Evolutionary conservation across 2,797 vertebrate species (phyloP).

Genomic region (Trichosurus vulpecula): DNA sequence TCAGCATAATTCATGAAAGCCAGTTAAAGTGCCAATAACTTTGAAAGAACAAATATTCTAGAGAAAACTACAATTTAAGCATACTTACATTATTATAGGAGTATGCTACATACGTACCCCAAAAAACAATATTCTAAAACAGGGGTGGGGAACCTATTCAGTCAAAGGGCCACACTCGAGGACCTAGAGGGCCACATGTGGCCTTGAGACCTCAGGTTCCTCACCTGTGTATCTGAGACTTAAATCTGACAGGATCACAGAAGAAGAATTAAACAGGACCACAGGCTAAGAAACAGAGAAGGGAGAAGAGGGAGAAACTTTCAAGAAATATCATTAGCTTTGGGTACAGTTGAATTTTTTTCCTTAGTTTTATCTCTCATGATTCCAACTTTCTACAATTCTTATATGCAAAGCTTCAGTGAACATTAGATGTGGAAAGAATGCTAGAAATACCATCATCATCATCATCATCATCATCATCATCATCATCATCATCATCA

Average conservation of each 20-base stretch:
- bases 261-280: not conserved
- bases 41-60: conserved; percentile 1
- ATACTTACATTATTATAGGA: not conserved
- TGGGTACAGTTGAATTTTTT: not conserved
- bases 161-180: too few species aligned
- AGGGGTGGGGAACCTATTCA: too few species aligned
- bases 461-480: too few species aligned
- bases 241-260: not conserved
- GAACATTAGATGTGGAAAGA: not conserved
- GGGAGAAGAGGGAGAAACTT: not conserved
- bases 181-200: too few species aligned
- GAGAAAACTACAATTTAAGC: not conserved
- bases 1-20: not conserved
- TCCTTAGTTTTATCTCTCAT: not conserved
- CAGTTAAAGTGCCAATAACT: conserved; percentile 29
- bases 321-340: not conserved
- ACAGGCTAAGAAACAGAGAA: not conserved
- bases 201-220: too few species aligned
- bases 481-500: too few species aligned
- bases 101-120: not conserved
- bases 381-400: not conserved
- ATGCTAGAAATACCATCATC: not conserved
- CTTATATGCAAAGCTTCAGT: not conserved
- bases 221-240: not conserved
- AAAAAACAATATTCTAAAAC: not conserved